Percentiles rank a stretch among this genome's conserved stretches.
phyloP scores from a whole-genome alignment of 2,797 vertebrate genomes.

The Myiotriccus ornatus region DNA sequence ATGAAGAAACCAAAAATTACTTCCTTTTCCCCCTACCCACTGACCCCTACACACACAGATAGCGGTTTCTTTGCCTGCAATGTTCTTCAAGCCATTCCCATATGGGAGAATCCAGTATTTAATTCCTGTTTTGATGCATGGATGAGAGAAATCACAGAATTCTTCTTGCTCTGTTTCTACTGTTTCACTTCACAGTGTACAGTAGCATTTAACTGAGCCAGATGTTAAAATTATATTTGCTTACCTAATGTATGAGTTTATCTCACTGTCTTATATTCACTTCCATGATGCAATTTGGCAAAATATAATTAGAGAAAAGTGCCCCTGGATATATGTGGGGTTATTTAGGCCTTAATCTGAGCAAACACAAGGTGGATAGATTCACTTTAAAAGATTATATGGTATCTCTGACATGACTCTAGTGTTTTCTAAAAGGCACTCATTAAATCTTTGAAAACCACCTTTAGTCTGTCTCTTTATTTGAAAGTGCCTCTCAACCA shows the following conservation, averaged over 20 bases:
- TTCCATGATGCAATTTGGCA: not conserved
- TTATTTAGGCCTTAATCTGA: not conserved
- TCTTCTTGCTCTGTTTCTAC: not conserved
- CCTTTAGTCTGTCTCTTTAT: not conserved
- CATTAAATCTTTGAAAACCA: not conserved
- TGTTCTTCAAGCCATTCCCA: not conserved
- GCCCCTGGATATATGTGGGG: rapidly evolving
- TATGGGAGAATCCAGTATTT: not conserved
- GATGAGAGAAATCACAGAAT: not conserved
- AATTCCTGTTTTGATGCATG: not conserved
- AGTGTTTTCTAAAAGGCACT: not conserved
- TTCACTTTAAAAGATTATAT: not conserved
- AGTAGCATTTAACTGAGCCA: not conserved
- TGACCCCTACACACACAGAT: too few species aligned
- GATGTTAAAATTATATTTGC: not conserved
- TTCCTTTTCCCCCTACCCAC: not conserved
- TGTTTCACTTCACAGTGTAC: not conserved
- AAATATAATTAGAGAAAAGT: not conserved
- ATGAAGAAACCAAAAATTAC: not conserved
- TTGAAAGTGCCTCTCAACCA: not conserved
- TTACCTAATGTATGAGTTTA: not conserved
- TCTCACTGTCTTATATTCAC: not conserved
- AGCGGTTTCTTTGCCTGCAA: not conserved
- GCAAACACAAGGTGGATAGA: not conserved
- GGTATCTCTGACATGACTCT: not conserved